Evolutionary conservation across 2,888 invertebrate species (phyloP).

Genomic region (Rhagonycha lutea): DNA sequence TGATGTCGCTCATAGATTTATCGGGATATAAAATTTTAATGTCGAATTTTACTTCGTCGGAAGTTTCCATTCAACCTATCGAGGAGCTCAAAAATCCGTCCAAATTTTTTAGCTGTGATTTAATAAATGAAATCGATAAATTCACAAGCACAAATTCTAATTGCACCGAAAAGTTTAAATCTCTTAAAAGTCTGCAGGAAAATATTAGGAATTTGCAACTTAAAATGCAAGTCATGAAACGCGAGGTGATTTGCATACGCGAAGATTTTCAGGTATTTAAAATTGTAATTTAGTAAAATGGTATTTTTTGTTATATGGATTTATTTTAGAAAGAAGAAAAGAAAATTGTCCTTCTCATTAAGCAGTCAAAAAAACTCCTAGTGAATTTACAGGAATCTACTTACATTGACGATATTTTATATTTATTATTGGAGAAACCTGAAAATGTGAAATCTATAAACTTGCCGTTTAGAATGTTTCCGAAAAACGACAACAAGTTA

Average conservation of each 20-base stretch:
- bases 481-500: slow-evolving; percentile 8
- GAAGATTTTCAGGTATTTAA: not conserved
- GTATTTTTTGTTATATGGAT: not conserved
- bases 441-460: slow-evolving; percentile 45
- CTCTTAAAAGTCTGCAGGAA: not conserved
- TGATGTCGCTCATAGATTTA: slow-evolving; percentile 12
- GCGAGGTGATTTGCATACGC: not conserved
- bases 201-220: not conserved
- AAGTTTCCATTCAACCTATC: slow-evolving; percentile 4
- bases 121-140: not conserved
- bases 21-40: slow-evolving; percentile 8
- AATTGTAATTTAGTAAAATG: not conserved
- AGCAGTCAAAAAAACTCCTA: slow-evolving; percentile 56
- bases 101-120: not conserved
- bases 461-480: slow-evolving; percentile 40
- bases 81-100: not conserved
- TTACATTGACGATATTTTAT: slow-evolving; percentile 62
- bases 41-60: not conserved
- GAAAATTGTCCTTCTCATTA: slow-evolving; percentile 46
- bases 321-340: slow-evolving; percentile 45
- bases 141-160: not conserved
- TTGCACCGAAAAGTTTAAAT: not conserved
- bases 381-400: slow-evolving; percentile 58
- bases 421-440: slow-evolving; percentile 59
- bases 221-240: not conserved